Evolutionary conservation across 2,113 vertebrate species (phyloP).

Genomic region (Malaclemys terrapin): DNA sequence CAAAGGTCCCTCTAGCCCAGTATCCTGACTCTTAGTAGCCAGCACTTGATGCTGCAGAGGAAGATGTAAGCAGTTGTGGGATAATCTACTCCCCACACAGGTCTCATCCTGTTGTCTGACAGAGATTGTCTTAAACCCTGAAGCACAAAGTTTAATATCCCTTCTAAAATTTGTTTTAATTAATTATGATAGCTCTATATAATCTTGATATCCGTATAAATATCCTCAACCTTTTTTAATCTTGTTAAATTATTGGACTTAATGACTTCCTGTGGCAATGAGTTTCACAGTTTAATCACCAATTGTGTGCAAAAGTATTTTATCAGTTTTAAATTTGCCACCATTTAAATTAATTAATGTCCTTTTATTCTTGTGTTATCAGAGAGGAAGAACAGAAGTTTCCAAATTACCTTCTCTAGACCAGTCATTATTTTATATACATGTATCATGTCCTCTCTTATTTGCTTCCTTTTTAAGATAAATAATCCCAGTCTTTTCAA

Average conservation of each 20-base stretch:
- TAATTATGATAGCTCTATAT: not conserved
- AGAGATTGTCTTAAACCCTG: not conserved
- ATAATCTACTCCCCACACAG: not conserved
- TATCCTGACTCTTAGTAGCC: not conserved
- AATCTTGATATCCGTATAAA: not conserved
- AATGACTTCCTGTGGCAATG: not conserved
- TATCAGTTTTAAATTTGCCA: not conserved
- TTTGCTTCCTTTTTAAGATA: not conserved
- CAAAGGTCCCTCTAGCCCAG: not conserved
- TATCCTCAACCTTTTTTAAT: not conserved
- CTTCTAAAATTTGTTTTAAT: not conserved
- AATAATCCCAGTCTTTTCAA: not conserved
- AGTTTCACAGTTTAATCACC: not conserved
- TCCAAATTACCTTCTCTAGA: not conserved
- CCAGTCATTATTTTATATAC: not conserved
- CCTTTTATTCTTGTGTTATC: not conserved
- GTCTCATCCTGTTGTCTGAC: not conserved
- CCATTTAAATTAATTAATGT: not conserved
- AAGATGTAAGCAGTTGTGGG: not conserved
- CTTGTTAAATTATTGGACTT: not conserved
- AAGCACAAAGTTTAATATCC: not conserved
- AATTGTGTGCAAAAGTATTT: not conserved
- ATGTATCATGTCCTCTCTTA: not conserved
- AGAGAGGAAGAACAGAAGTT: not conserved
- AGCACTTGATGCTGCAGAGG: not conserved